phyloP scores from a whole-genome alignment of 2,797 vertebrate genomes.

The Fistularia commersonii region DNA sequence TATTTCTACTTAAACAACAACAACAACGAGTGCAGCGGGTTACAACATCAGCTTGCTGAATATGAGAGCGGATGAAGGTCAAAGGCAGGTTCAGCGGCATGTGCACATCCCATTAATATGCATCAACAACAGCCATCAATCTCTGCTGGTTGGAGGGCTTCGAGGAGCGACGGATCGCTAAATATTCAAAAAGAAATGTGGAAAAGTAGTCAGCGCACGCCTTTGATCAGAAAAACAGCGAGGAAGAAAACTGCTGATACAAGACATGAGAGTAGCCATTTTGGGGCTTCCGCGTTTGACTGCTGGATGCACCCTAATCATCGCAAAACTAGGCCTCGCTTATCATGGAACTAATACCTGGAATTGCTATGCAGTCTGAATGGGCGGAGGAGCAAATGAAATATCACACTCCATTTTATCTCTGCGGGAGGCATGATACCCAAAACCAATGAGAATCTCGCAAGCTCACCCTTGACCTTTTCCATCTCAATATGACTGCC shows the following conservation, averaged over 20 bases:
- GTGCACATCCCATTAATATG: conserved; percentile 70
- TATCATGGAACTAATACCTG: conserved; percentile 49
- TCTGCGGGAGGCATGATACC: conserved; percentile 59
- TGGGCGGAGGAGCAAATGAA: conserved; percentile 58
- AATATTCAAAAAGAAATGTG: conserved; percentile 48
- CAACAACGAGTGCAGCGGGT: conserved; percentile 13
- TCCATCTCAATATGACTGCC: conserved; percentile 79
- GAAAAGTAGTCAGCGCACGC: conserved; percentile 27
- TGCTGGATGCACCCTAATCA: conserved; percentile 52
- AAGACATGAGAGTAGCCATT: conserved; percentile 32
- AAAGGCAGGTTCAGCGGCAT: conserved; percentile 68
- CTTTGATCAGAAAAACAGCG: conserved; percentile 37
- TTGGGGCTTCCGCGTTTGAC: conserved; percentile 40
- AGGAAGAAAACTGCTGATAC: conserved; percentile 37
- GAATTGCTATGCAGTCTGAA: conserved; percentile 50
- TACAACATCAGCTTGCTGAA: conserved; percentile 28
- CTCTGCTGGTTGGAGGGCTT: conserved; percentile 47
- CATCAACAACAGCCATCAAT: conserved; percentile 68
- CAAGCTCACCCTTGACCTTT: conserved; percentile 81
- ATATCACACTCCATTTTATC: conserved; percentile 68
- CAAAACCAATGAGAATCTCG: conserved; percentile 77
- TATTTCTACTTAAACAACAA: conserved; percentile 22
- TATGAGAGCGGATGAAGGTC: conserved; percentile 67
- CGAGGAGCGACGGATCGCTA: conserved; percentile 42
- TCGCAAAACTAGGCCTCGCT: conserved; percentile 31